These are phyloP conservation scores for Mesocricetus auratus DNA, from an alignment of 2,113 vertebrate genomes.

Conservation along the genomic window DNA sequence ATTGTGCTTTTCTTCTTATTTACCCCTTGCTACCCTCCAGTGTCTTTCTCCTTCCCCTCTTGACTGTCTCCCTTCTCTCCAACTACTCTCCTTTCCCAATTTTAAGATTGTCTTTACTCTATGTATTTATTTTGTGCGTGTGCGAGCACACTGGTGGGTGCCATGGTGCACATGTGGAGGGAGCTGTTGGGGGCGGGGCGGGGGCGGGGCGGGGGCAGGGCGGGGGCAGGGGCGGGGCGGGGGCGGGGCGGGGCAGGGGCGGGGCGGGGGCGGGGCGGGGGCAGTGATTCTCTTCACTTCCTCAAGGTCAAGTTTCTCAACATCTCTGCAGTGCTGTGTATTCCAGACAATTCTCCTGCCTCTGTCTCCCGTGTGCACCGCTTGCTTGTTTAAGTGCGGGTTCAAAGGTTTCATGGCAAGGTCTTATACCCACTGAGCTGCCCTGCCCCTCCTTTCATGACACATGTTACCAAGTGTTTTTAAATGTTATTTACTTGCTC, in stretches of 20 bases:
- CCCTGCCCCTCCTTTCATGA: background rate
- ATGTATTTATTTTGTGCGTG: too few relatives aligned
- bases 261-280: too few relatives aligned
- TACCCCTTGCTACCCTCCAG: accelerated
- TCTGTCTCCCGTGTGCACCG: background rate
- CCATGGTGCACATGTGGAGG: background rate
- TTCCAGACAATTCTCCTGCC: background rate
- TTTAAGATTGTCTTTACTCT: background rate
- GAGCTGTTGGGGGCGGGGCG: too few relatives aligned
- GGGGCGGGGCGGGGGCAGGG: too few relatives aligned
- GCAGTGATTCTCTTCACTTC: background rate
- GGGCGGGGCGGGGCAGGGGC: too few relatives aligned
- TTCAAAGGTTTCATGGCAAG: background rate
- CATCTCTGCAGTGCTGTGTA: background rate
- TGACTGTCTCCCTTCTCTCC: background rate
- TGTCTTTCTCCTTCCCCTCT: too few relatives aligned
- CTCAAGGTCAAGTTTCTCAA: background rate
- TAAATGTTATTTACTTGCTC: background rate
- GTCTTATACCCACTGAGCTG: background rate
- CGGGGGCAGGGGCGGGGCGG: too few relatives aligned
- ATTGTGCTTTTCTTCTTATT: background rate
- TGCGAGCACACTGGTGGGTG: too few relatives aligned
- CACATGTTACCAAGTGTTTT: background rate
- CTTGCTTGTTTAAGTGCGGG: background rate
- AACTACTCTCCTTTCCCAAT: background rate